Conservation (phyloP, 2,888 invertebrate genomes). For the Cistogaster globosa region DNA sequence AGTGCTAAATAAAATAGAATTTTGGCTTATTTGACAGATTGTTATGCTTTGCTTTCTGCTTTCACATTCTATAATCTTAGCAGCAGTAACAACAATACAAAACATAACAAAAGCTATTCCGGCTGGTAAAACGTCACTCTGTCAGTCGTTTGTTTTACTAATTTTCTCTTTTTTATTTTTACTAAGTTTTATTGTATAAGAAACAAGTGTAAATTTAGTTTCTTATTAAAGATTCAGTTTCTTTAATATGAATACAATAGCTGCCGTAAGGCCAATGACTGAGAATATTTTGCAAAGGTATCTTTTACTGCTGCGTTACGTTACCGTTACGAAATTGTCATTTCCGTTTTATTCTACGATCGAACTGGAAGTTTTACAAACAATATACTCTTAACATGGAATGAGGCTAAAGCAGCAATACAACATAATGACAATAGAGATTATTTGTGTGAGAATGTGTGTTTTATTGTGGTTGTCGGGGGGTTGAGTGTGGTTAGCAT, state of each 20-base stretch:
- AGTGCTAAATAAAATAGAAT: slow-evolving; percentile 1
- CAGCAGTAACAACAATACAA: slow-evolving; percentile 16
- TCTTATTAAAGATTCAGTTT: slow-evolving; percentile 20
- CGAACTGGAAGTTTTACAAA: slow-evolving; percentile 37
- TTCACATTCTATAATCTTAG: slow-evolving; percentile 75
- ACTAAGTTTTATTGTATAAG: neutral
- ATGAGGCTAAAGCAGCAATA: slow-evolving; percentile 2
- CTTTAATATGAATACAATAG: slow-evolving; percentile 41
- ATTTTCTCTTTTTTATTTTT: neutral
- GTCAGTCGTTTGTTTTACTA: slow-evolving; percentile 17
- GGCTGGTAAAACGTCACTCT: slow-evolving; percentile 28
- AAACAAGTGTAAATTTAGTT: slow-evolving; percentile 34
- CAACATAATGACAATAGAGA: slow-evolving; percentile 1
- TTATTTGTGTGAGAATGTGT: neutral
- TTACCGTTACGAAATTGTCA: slow-evolving; percentile 79
- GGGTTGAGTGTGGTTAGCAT: neutral
- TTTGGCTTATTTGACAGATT: slow-evolving; percentile 78
- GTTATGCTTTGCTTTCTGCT: slow-evolving; percentile 78
- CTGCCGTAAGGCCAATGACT: slow-evolving; percentile 1
- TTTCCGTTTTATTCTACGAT: slow-evolving; percentile 80
- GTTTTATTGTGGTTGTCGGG: neutral
- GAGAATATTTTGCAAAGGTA: slow-evolving; percentile 33
- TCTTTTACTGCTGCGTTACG: slow-evolving; percentile 57
- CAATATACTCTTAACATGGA: slow-evolving; percentile 24
- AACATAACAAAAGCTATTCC: neutral